Conservation (phyloP, 2,797 vertebrate genomes). For the Clarias platycephalus region DNA sequence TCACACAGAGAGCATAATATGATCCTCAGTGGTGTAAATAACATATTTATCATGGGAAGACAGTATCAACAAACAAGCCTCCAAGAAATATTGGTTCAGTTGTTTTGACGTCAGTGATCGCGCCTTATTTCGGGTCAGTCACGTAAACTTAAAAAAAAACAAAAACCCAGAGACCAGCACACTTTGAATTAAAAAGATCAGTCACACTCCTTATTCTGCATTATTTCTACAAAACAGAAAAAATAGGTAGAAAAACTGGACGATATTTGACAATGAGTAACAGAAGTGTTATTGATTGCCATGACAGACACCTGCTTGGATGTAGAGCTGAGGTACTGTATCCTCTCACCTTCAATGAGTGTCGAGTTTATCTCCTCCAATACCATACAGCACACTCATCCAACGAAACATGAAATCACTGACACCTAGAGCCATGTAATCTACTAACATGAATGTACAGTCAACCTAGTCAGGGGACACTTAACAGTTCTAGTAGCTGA, state of each 20-base stretch:
- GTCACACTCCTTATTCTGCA: not conserved
- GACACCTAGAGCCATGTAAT: conserved; percentile 55
- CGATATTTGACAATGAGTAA: not conserved
- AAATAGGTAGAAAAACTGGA: not conserved
- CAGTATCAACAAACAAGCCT: not conserved
- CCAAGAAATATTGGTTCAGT: not conserved
- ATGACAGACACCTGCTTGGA: conserved; percentile 21
- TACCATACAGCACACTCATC: conserved; percentile 22
- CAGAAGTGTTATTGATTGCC: conserved; percentile 24
- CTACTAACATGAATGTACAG: conserved; percentile 53
- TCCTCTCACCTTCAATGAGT: conserved; percentile 27
- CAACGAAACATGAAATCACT: conserved; percentile 50
- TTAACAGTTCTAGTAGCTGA: conserved; percentile 54
- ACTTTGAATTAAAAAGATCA: not conserved
- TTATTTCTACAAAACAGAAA: conserved; percentile 9
- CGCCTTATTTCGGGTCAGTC: not conserved
- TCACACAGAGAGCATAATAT: conserved; percentile 42
- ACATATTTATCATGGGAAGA: conserved; percentile 9
- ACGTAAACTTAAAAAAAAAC: not conserved
- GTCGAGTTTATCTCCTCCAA: conserved; percentile 48
- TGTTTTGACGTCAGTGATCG: not conserved
- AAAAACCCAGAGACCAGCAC: not conserved
- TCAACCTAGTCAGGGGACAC: conserved; percentile 53
- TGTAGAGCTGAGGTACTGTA: conserved; percentile 10
- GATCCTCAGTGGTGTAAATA: conserved; percentile 1